Base-by-base conservation (phyloP, 2,113 vertebrate genomes). In the Gymnogyps californianus region DNA sequence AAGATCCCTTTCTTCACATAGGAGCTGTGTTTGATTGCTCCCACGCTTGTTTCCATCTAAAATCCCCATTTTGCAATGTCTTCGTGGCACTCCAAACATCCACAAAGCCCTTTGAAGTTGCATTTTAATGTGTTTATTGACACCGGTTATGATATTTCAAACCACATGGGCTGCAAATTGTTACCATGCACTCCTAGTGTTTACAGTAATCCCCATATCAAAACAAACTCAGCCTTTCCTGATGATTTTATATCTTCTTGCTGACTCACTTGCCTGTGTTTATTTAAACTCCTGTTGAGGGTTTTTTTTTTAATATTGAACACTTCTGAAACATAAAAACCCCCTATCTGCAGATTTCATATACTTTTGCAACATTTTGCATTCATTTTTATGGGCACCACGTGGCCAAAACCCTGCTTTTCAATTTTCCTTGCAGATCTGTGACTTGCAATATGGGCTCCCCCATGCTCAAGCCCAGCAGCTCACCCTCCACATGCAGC, bases 121-220 rank as follows among this genome's bases (percentile, higher is more conserved):
- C 83, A 69, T 87, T 96, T 98, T 98, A 98, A 97, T 93, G 96
- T 95, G 96, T 98, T 98, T 98, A 98, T 97, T 96, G 98, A 98
- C 98, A 97, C 86, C 83, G 54, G 91, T 95, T 98, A 98, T 96
- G 98, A 98, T 95, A 96, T 96, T 97, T 85, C 93, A 83, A 94
- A 97, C 96, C 96, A 97, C 78, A 89, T 91, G 96, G 93, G 77
- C 92, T 95, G 89, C 95, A 97, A 97, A 98, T 98, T 96, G 96
- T 97, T 98, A 98, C 98, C 98, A 98, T 93, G 98, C 97, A 72
- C 96, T 86, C 97, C 25, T 31, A 55, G 97, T 94, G 91, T 98
- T 97, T 96, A 96, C 94, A 93, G 91, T 96, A 92, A 96, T 96
- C 95, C 95, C 91, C 42, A 44, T 34, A 93, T 89, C 96, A 97